Evolutionary conservation across 2,888 invertebrate species (phyloP).

Genomic region (Leptothorax acervorum): DNA sequence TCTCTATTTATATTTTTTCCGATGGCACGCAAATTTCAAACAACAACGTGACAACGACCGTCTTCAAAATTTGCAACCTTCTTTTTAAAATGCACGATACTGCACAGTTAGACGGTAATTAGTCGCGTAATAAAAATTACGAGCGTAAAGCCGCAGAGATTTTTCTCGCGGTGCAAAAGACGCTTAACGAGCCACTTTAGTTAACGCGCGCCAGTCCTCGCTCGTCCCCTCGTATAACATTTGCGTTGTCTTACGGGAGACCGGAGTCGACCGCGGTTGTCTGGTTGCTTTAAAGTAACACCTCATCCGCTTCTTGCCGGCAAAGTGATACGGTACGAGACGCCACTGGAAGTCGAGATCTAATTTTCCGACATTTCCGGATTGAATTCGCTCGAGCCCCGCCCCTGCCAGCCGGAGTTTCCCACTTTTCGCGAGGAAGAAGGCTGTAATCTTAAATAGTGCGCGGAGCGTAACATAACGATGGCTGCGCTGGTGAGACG

Average conservation of each 20-base stretch:
- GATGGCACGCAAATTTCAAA: not conserved
- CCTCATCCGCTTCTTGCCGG: constrained; percentile 27
- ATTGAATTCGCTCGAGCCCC: constrained; percentile 73
- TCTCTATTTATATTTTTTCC: not conserved
- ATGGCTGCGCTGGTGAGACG: constrained; percentile 36
- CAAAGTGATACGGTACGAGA: constrained; percentile 60
- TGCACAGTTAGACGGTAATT: constrained; percentile 19
- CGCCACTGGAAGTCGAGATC: constrained; percentile 60
- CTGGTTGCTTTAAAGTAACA: constrained; percentile 49
- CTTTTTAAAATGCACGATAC: constrained; percentile 6
- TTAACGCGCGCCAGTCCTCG: constrained; percentile 52
- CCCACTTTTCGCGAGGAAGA: constrained; percentile 44
- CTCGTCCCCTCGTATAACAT: constrained; percentile 34
- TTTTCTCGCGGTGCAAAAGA: constrained; percentile 42
- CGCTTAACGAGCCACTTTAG: constrained; percentile 64
- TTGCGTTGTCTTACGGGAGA: constrained; percentile 26
- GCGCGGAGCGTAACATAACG: constrained; percentile 55
- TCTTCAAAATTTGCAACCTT: not conserved
- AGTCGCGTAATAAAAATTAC: constrained; percentile 21
- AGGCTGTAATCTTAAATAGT: constrained; percentile 69
- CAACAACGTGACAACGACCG: not conserved
- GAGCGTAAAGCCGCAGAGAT: constrained; percentile 28
- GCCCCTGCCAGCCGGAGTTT: constrained; percentile 35
- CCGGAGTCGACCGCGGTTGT: constrained; percentile 45
- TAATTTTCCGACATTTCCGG: constrained; percentile 75